Evolutionary conservation across 2,113 vertebrate genomes (phyloP), one percentile per base, ranked within the genome.

Genomic region (Dascyllus trimaculatus): DNA sequence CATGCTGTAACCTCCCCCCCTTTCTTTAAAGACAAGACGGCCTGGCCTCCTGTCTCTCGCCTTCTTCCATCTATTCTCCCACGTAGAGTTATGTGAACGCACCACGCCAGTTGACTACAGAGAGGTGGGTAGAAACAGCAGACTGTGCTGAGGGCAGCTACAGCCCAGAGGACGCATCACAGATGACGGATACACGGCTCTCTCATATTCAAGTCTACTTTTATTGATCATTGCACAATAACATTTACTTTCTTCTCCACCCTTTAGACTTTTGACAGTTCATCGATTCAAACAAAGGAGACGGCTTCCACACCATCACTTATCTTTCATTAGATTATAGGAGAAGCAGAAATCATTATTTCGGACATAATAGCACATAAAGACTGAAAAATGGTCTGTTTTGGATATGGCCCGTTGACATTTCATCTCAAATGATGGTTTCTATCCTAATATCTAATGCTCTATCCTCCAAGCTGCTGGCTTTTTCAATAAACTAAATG

Each of bases 151-250:
- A 51, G 69, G 52, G 14, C 35, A n/a, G 51, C 61, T 7, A 9
- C 46, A 26, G 40, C 62, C 26, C 8, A 58, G 38, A 68, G 68
- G 71, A 61, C 49, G 65, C 80, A 65, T 66, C 73, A 69, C 56
- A 85, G 67, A 86, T 64, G 85, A 91, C 71, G 17, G 86, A 91
- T 77, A 32, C 63, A 22, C 21, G 1, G 74, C 67, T 77, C 13
- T n/a, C 67, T 82, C 62, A 73, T 57, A 71, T 85, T 88, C 60
- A 90, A 90, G 71, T 85, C 73, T 49, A 11, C 71, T 71, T 93
- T 92, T 91, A 92, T 93, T 88, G 91, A 91, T 89, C 80, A 82
- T 45, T 51, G 63, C 72, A 85, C 67, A 64, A 83, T 53, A 88
- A 85, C 88, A 86, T 89, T 91, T 83, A 85, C 87, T 89, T 90